Evolutionary conservation across 2,888 invertebrate genomes (phyloP).

Genomic region (Mimumesa dahlbomi): DNA sequence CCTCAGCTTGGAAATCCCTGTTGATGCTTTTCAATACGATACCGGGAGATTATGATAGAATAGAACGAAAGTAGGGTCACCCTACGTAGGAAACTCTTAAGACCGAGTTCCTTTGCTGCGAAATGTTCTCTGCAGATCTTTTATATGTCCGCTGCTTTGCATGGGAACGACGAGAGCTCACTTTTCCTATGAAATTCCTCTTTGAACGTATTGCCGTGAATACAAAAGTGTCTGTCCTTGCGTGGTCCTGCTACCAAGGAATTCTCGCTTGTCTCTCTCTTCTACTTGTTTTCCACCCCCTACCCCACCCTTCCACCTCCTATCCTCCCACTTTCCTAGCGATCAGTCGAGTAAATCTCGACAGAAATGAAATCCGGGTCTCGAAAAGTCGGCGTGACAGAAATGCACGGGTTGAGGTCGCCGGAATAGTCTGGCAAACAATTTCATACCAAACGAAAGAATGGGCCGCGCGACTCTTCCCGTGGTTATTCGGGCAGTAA

Average conservation of each 20-base stretch:
- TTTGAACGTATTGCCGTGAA: constrained; percentile 10
- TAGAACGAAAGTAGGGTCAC: constrained; percentile 8
- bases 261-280: constrained; percentile 27
- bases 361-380: constrained; percentile 45
- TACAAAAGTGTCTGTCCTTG: constrained; percentile 7
- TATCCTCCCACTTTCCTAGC: background rate
- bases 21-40: constrained; percentile 31
- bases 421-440: constrained; percentile 52
- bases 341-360: constrained; percentile 53
- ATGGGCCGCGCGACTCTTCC: constrained; percentile 48
- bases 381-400: constrained; percentile 27
- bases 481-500: constrained; percentile 76
- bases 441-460: constrained; percentile 54
- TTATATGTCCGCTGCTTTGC: constrained; percentile 25
- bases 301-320: no score
- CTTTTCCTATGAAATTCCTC: constrained; percentile 23
- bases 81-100: background rate
- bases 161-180: constrained; percentile 25
- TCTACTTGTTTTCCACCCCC: no score
- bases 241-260: background rate
- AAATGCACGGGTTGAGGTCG: constrained; percentile 51
- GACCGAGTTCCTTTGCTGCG: constrained; percentile 9
- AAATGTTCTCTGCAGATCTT: constrained; percentile 32
- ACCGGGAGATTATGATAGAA: constrained; percentile 21
- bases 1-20: constrained; percentile 14